These are phyloP conservation scores for Platyscapa corneri DNA, from an alignment of 1,140 invertebrate species.

Conservation along the genomic window DNA sequence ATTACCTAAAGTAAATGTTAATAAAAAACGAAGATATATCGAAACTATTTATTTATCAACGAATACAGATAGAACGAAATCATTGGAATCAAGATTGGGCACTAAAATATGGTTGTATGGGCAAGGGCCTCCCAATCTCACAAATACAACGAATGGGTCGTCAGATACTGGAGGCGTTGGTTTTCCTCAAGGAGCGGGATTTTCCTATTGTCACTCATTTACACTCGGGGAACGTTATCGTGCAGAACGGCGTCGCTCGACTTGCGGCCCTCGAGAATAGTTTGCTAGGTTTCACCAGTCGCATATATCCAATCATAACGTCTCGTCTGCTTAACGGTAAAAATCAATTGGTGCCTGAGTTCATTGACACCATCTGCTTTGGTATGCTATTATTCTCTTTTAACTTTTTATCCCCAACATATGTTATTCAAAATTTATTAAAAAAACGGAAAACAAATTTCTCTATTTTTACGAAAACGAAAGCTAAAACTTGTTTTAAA, in stretches of 20 bases:
- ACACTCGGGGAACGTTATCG: constrained; percentile 92
- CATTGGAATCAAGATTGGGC: constrained; percentile 83
- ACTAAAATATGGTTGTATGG: constrained; percentile 80
- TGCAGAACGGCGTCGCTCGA: constrained; percentile 91
- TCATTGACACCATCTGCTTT: constrained; percentile 85
- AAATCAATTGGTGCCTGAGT: constrained; percentile 72
- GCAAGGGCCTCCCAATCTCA: constrained; percentile 81
- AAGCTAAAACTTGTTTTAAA: too few species aligned
- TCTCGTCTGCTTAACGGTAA: constrained; percentile 71
- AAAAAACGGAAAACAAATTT: background rate
- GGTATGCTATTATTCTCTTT: constrained; percentile 70
- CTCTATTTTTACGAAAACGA: too few species aligned
- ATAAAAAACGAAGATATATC: background rate
- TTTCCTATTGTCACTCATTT: constrained; percentile 91
- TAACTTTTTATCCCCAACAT: background rate
- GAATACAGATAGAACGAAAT: constrained; percentile 70
- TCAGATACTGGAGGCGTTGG: constrained; percentile 90
- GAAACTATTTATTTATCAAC: too few species aligned
- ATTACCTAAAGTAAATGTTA: too few species aligned
- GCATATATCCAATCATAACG: constrained; percentile 77
- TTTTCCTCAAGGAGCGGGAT: constrained; percentile 90
- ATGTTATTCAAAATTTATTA: background rate
- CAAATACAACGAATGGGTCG: constrained; percentile 90
- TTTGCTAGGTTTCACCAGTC: constrained; percentile 84
- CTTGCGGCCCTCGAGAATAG: constrained; percentile 90